Evolutionary conservation across 2,888 invertebrate genomes (phyloP).

Genomic region (Hofmannophila pseudospretella): DNA sequence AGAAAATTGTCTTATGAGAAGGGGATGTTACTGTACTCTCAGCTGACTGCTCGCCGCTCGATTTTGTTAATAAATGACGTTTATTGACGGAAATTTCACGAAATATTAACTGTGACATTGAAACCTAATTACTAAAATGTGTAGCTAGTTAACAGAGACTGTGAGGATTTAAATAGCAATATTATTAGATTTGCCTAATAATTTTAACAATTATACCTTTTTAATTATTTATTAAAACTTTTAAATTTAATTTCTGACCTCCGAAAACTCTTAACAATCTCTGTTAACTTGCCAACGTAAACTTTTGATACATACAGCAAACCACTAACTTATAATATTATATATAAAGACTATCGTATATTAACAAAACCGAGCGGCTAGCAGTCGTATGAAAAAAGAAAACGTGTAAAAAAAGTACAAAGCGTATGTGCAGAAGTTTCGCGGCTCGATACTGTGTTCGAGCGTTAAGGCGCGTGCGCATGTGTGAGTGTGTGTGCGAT

Average conservation of each 20-base stretch:
- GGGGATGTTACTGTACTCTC: constrained; percentile 46
- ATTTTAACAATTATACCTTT: too few species aligned
- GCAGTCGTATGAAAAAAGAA: constrained; percentile 20
- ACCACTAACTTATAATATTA: too few species aligned
- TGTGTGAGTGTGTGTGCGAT: background rate
- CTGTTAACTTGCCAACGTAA: background rate
- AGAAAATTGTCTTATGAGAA: constrained; percentile 35
- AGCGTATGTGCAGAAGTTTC: constrained; percentile 73
- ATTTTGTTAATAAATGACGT: constrained; percentile 25
- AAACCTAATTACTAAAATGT: background rate
- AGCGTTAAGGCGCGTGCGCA: constrained; percentile 24
- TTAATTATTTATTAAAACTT: too few species aligned
- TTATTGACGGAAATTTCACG: too few species aligned
- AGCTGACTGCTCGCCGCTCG: constrained; percentile 37
- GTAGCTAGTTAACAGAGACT: background rate
- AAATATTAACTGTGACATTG: too few species aligned
- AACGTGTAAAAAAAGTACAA: constrained; percentile 58
- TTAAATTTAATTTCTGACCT: too few species aligned
- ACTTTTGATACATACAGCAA: too few species aligned
- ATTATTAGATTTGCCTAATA: too few species aligned
- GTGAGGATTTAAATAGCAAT: background rate
- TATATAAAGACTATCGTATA: too few species aligned
- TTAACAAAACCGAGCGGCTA: constrained; percentile 28
- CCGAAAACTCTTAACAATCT: background rate
- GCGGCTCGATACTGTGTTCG: constrained; percentile 47